These are phyloP conservation scores for Anolis sagrei DNA, from an alignment of 2,113 vertebrate species.

Conservation along the genomic window DNA sequence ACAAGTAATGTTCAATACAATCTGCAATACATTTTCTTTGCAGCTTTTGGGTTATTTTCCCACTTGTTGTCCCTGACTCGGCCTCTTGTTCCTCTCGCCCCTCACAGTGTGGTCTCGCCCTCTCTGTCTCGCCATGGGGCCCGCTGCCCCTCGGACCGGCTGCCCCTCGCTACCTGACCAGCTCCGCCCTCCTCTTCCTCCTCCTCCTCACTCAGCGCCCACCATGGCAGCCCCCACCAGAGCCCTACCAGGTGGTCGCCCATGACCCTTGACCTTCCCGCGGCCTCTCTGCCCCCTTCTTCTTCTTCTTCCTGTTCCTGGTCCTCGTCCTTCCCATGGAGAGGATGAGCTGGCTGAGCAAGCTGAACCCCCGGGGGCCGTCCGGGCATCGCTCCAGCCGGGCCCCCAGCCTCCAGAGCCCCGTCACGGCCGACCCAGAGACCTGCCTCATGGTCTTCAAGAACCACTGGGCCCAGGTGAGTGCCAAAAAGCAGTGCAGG, in stretches of 20 bases:
- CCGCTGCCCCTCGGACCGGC: accelerated
- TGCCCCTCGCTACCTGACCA: not conserved
- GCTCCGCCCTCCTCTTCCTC: not conserved
- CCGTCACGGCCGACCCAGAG: constrained; percentile 91
- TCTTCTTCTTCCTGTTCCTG: not conserved
- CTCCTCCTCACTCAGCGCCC: not conserved
- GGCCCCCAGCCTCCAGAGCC: constrained; percentile 78
- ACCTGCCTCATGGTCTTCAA: constrained; percentile 98
- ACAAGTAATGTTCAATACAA: no score
- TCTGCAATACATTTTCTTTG: no score
- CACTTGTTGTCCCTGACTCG: not conserved
- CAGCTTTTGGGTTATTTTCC: no score
- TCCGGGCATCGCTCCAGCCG: constrained; percentile 79
- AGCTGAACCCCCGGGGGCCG: constrained; percentile 84
- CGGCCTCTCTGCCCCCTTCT: not conserved
- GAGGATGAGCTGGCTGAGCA: constrained; percentile 96
- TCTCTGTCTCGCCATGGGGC: constrained; percentile 49
- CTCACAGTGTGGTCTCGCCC: not conserved
- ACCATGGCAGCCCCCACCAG: accelerated
- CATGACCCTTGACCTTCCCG: constrained; percentile 16
- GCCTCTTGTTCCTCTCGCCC: not conserved
- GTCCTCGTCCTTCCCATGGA: constrained; percentile 57
- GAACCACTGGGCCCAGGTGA: constrained; percentile 97
- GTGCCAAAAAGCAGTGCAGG: constrained; percentile 12
- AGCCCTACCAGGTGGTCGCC: accelerated